These are phyloP conservation scores for Drosophila seguyi DNA, from an alignment of 1,140 invertebrate genomes.

Conservation along the genomic window DNA sequence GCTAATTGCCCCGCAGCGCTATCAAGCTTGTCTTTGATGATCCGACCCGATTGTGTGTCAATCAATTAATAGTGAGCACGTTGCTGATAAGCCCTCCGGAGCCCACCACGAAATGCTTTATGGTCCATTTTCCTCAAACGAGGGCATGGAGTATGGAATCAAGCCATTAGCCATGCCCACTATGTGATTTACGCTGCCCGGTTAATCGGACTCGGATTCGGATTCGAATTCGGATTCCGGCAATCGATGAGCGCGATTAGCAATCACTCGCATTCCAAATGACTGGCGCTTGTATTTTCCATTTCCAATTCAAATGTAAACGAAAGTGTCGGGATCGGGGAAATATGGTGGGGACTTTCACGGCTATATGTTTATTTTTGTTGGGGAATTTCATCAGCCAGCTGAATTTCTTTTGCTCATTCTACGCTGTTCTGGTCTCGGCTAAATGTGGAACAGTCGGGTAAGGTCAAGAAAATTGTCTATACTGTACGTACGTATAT, in stretches of 20 bases:
- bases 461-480: constrained; percentile 54
- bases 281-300: constrained; percentile 19
- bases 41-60: constrained; percentile 58
- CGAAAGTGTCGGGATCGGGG: constrained; percentile 22
- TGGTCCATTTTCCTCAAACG: constrained; percentile 7
- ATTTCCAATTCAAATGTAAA: constrained; percentile 21
- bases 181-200: constrained; percentile 20
- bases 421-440: constrained; percentile 21
- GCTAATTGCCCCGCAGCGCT: constrained; percentile 49
- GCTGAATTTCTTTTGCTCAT: constrained; percentile 16
- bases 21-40: constrained; percentile 62
- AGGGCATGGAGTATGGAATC: constrained; percentile 20
- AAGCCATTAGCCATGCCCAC: constrained; percentile 18
- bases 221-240: constrained; percentile 18
- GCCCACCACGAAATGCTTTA: constrained; percentile 21
- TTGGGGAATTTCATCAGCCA: constrained; percentile 63
- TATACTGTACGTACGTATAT: neutral
- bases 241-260: constrained; percentile 27
- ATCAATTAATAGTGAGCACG: constrained; percentile 66
- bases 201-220: constrained; percentile 21
- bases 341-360: constrained; percentile 30
- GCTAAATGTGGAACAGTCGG: constrained; percentile 41
- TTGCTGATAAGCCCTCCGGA: constrained; percentile 59
- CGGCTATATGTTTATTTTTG: constrained; percentile 37
- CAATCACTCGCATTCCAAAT: constrained; percentile 48